Percentiles rank a stretch among this genome's conserved stretches.
phyloP scores from a whole-genome alignment of 2,113 vertebrate species.

The Kobus ellipsiprymnus region DNA sequence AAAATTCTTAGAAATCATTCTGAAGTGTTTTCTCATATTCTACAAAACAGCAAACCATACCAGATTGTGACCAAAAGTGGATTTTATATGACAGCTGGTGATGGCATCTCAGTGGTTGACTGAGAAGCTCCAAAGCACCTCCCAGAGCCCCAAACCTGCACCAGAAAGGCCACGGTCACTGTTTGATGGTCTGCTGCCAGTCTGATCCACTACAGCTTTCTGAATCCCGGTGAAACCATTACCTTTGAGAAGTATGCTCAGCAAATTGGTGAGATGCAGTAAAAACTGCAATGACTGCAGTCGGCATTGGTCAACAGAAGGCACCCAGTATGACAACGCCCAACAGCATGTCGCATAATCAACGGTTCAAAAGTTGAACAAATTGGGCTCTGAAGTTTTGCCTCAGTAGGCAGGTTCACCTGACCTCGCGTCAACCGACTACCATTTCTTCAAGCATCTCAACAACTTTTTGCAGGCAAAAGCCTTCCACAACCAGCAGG shows the following conservation, averaged over 20 bases:
- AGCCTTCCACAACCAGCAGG: not conserved
- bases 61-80: not conserved
- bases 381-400: not conserved
- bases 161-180: not conserved
- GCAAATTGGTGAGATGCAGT: not conserved
- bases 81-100: not conserved
- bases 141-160: not conserved
- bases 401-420: not conserved
- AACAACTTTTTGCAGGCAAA: not conserved
- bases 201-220: not conserved
- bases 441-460: not conserved
- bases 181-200: not conserved
- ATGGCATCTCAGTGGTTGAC: not conserved
- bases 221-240: not conserved
- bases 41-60: not conserved
- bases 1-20: rapidly evolving
- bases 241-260: not conserved
- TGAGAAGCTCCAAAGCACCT: not conserved
- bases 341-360: rapidly evolving
- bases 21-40: not conserved
- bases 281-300: not conserved
- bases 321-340: not conserved
- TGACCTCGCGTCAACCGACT: not conserved
- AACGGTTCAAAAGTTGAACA: rapidly evolving
- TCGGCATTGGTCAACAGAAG: not conserved